Evolutionary conservation across 2,113 vertebrate species (phyloP).

Genomic region (Todiramphus saurophagus): DNA sequence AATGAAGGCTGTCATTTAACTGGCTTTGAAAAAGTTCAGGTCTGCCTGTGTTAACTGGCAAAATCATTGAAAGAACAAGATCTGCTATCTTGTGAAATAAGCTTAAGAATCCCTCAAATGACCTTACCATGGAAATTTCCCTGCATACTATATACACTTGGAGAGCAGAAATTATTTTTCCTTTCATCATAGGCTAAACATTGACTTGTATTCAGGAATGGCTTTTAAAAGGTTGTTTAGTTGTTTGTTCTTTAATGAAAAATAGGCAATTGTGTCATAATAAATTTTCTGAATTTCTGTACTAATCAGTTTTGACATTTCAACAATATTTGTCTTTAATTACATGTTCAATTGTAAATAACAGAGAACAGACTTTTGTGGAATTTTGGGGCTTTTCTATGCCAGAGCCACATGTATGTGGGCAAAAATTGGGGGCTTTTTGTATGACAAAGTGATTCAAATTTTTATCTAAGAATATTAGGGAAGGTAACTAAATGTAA

Average conservation of each 20-base stretch:
- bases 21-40: background rate
- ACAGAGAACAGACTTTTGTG: background rate
- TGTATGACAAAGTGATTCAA: background rate
- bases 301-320: background rate
- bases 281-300: background rate
- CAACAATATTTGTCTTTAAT: background rate
- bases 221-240: background rate
- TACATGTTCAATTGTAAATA: background rate
- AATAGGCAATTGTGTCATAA: background rate
- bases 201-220: background rate
- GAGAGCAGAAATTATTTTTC: background rate
- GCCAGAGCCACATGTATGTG: background rate
- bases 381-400: slow-evolving; percentile 6
- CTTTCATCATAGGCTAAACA: background rate
- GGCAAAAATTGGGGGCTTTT: background rate
- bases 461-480: background rate
- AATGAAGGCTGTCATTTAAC: background rate
- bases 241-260: background rate
- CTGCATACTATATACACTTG: background rate
- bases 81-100: background rate
- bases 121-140: background rate
- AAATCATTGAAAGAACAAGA: background rate
- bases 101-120: background rate
- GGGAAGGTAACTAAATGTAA: background rate
- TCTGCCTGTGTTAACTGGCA: background rate